A percentile compares a stretch with the other conserved stretches of the same genome.
phyloP scores from a whole-genome alignment of 2,888 invertebrate species.

The Miltochrista miniata region DNA sequence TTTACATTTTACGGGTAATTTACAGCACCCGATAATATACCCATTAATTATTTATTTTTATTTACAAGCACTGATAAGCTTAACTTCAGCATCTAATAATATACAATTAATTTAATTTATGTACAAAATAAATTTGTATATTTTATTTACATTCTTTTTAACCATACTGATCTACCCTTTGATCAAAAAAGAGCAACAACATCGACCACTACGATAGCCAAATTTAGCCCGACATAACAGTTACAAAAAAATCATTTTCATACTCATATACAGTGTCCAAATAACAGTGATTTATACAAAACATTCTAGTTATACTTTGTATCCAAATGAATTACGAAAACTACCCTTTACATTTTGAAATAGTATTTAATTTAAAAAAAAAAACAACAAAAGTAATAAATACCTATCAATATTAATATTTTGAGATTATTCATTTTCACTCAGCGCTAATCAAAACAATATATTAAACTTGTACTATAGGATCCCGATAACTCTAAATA shows the following conservation, averaged over 20 bases:
- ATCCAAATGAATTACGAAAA: background rate
- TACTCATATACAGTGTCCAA: background rate
- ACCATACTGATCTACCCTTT: slow-evolving; percentile 6
- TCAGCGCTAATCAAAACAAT: no score
- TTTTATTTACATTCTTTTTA: slow-evolving; percentile 32
- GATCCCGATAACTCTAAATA: no score
- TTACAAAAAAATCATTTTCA: no score
- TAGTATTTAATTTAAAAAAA: no score
- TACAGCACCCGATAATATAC: slow-evolving; percentile 21
- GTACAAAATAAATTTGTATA: slow-evolving; percentile 38
- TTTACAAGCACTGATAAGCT: slow-evolving; percentile 49
- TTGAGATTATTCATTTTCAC: no score
- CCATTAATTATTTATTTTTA: slow-evolving; percentile 33
- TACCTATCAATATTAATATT: no score
- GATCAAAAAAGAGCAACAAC: slow-evolving; percentile 20
- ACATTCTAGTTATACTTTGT: background rate
- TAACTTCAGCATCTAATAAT: slow-evolving; percentile 36
- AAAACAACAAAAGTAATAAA: no score
- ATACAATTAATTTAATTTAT: slow-evolving; percentile 36
- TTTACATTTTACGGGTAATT: slow-evolving; percentile 12
- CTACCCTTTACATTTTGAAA: no score
- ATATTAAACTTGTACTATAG: no score
- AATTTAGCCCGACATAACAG: no score
- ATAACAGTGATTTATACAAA: no score
- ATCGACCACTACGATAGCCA: no score